These are phyloP conservation scores for Cremastobaeus sp. DNA, from an alignment of 2,888 invertebrate genomes.

Conservation along the genomic window DNA sequence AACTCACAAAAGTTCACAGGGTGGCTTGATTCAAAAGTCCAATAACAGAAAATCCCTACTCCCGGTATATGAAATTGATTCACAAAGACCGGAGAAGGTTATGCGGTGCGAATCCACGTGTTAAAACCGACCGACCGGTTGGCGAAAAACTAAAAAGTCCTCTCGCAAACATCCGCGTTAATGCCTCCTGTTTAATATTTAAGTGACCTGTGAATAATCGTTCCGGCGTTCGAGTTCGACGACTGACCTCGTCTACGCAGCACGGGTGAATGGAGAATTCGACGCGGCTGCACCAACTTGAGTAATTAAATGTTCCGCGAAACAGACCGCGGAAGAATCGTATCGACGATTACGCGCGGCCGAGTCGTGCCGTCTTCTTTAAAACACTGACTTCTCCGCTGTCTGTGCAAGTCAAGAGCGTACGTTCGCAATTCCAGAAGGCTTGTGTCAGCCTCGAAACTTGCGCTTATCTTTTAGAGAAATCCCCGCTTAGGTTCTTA, in stretches of 20 bases:
- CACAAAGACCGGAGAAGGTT: no score
- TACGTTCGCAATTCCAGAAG: slow-evolving; percentile 52
- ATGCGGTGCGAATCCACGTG: no score
- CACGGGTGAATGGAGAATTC: slow-evolving; percentile 1
- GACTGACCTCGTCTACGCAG: neutral
- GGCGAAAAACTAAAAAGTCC: no score
- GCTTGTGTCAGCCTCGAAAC: slow-evolving; percentile 37
- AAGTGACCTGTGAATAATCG: neutral
- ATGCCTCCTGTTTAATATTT: no score
- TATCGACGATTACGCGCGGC: slow-evolving; percentile 18
- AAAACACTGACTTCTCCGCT: slow-evolving; percentile 53
- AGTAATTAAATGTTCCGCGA: slow-evolving; percentile 4
- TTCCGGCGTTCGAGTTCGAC: neutral
- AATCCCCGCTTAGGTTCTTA: slow-evolving; percentile 42
- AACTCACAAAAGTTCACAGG: no score
- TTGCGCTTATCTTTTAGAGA: slow-evolving; percentile 50
- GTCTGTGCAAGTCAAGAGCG: slow-evolving; percentile 44
- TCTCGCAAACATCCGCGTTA: no score
- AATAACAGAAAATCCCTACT: no score
- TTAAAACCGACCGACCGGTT: no score
- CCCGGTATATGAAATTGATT: no score
- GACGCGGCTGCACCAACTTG: neutral
- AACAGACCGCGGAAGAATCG: slow-evolving; percentile 12
- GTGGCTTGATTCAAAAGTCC: no score
- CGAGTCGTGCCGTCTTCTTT: slow-evolving; percentile 51